Percentiles rank a stretch among this genome's conserved stretches.
Conservation (phyloP, 2,113 vertebrate genomes). For the Taxidea taxus region DNA sequence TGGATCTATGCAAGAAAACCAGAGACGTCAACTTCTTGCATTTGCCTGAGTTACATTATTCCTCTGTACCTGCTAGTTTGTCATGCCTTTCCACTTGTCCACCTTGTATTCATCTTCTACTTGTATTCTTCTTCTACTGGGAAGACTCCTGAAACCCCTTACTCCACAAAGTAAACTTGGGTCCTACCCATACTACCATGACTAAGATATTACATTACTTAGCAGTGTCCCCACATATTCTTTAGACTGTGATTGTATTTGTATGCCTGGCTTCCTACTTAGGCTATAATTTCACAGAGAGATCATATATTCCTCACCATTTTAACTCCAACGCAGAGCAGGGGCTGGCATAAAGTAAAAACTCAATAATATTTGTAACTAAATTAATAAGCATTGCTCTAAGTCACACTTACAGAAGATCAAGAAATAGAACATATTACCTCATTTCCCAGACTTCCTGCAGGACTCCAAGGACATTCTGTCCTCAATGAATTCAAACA, state of each 20-base stretch:
- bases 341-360: neutral
- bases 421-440: neutral
- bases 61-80: neutral
- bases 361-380: conserved; percentile 11
- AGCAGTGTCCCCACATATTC: neutral
- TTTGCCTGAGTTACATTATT: neutral
- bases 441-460: conserved; percentile 14
- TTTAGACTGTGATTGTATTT: neutral
- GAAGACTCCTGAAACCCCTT: neutral
- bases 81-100: neutral
- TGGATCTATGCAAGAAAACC: neutral
- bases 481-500: conserved; percentile 23
- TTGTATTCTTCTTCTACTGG: neutral
- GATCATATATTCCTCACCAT: neutral
- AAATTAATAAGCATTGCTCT: conserved; percentile 12
- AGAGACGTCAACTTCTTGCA: neutral
- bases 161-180: neutral
- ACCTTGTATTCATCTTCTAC: neutral
- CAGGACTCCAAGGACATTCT: neutral
- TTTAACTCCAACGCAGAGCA: neutral
- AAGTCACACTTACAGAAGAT: neutral
- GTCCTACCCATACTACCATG: neutral
- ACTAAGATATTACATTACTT: neutral
- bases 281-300: neutral
- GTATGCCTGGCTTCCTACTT: neutral